These are phyloP conservation scores for Dallia pectoralis DNA, from an alignment of 2,797 vertebrate species.

Conservation along the genomic window DNA sequence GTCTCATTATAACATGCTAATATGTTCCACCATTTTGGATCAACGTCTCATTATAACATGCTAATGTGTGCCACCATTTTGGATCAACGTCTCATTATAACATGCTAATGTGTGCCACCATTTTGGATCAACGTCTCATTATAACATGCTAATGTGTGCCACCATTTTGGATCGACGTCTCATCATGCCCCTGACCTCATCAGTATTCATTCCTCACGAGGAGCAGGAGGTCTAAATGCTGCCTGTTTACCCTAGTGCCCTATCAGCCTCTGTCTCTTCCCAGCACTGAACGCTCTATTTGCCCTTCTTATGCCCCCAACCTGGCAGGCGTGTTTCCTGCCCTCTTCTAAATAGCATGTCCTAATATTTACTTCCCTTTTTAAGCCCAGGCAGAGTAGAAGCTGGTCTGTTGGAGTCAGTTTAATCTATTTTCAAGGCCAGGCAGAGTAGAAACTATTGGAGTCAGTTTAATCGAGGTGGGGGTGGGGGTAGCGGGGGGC, in stretches of 20 bases:
- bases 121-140: slow-evolving; percentile 37
- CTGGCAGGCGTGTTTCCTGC: slow-evolving; percentile 52
- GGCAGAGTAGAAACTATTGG: slow-evolving; percentile 56
- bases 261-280: slow-evolving; percentile 17
- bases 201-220: slow-evolving; percentile 47
- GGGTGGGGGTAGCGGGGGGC: slow-evolving; percentile 49
- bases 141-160: slow-evolving; percentile 22
- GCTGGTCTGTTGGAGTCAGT: slow-evolving; percentile 34
- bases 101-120: slow-evolving; percentile 26
- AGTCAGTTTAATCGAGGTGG: slow-evolving; percentile 53
- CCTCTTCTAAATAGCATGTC: slow-evolving; percentile 67
- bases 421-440: slow-evolving; percentile 55
- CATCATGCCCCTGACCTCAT: slow-evolving; percentile 10
- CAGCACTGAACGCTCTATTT: slow-evolving; percentile 27
- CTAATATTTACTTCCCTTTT: slow-evolving; percentile 75
- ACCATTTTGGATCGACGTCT: slow-evolving; percentile 13
- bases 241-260: slow-evolving; percentile 10
- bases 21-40: slow-evolving; percentile 32
- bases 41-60: slow-evolving; percentile 27
- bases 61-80: too few relatives aligned
- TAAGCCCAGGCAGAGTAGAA: slow-evolving; percentile 56
- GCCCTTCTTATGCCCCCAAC: slow-evolving; percentile 53
- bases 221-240: slow-evolving; percentile 42
- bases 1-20: slow-evolving; percentile 9
- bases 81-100: slow-evolving; percentile 27